These are phyloP conservation scores for Dasypus novemcinctus DNA, from an alignment of 2,113 vertebrate genomes.

Conservation along the genomic window DNA sequence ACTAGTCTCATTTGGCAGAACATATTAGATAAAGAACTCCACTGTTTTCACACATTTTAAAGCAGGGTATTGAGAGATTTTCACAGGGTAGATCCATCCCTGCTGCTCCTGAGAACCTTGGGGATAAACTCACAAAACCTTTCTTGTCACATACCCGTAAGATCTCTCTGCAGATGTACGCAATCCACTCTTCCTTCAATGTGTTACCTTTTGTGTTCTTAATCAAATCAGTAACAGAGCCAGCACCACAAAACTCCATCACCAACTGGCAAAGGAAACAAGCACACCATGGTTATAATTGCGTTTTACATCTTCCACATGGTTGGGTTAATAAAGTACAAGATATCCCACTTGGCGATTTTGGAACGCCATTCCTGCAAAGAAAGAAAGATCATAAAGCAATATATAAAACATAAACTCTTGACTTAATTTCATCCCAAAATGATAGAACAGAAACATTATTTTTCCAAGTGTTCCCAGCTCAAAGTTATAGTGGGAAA, in stretches of 20 bases:
- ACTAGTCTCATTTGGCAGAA: background rate
- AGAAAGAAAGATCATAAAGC: background rate
- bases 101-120: background rate
- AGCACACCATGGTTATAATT: constrained; percentile 18
- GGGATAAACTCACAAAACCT: too few relatives aligned
- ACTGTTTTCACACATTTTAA: background rate
- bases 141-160: constrained; percentile 87
- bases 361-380: background rate
- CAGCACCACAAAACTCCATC: constrained; percentile 99
- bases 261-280: constrained; percentile 88
- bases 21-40: background rate
- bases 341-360: accelerated
- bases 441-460: background rate
- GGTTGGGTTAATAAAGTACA: background rate
- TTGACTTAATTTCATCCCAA: background rate
- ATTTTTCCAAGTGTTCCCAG: background rate
- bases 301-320: background rate
- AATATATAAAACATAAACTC: background rate
- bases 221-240: constrained; percentile 97
- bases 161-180: constrained; percentile 99
- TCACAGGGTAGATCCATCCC: background rate
- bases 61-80: background rate
- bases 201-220: constrained; percentile 99
- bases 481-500: constrained; percentile 2
- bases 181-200: constrained; percentile 98